Base-by-base conservation (phyloP, 2,113 vertebrate species). In the Damaliscus lunatus region DNA sequence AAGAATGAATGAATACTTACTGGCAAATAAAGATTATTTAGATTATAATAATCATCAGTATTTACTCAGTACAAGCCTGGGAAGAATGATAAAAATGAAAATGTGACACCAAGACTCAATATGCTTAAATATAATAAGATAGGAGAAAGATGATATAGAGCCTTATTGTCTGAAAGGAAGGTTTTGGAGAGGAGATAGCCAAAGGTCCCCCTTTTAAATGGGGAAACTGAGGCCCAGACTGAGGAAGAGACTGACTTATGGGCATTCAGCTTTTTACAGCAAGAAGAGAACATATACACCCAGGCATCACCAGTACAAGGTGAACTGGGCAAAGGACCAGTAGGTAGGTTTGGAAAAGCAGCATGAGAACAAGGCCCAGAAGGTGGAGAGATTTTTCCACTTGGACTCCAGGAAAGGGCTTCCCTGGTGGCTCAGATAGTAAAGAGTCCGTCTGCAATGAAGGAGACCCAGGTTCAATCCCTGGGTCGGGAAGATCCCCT, bases 61-160 rank as follows among this genome's bases (percentile, higher is more conserved):
- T 82, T 77, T 88, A 52, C 48, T 77, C 59, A 81, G 12, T 25
- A 81, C 50, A 2, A 88, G n/a, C 53, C 57, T 82, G 40, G 43
- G 23, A 29, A 27, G 53, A 85, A 77, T 67, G 23, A 64, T 84
- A 87, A 83, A 94, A 81, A 74, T 83, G 80, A 96, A 55, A 97
- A 55, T 64, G 21, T 23, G 17, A 19, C 71, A 21, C 1, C 1
- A 60, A 3, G 55, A 43, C 17, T 60, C 25, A n/a, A 21, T 21
- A 46, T 43, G 21, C 29, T 71, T 88, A 46, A 48, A 29, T 67
- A 48, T 67, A 80, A 50, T 2, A 14, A 6, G 40, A 21, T 7
- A 77, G 31, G n/a, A 60, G 31, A 88, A 59, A 88, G 1, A 53
- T 3, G 43, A 80, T 33, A 53, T 1, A 5, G 55, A 50, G 25